Conservation (phyloP, 2,113 vertebrate genomes). For the Hyla sarda region DNA sequence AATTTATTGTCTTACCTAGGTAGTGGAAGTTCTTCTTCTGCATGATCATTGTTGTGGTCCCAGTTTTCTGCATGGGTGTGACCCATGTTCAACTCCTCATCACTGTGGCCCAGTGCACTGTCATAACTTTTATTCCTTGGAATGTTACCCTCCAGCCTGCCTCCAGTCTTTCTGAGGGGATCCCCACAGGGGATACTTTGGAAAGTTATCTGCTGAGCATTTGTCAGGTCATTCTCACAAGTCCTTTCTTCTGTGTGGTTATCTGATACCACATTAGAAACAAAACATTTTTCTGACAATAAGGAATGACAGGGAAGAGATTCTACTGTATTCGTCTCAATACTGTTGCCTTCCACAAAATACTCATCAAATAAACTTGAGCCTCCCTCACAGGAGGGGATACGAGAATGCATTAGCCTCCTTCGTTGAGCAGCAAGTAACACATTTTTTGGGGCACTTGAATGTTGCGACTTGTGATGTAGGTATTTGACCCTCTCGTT, state of each 20-base stretch:
- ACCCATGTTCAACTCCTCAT: conserved; percentile 74
- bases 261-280: background rate
- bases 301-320: background rate
- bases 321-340: conserved; percentile 22
- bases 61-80: conserved; percentile 36
- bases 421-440: conserved; percentile 57
- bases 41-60: conserved; percentile 52
- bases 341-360: conserved; percentile 52
- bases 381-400: conserved; percentile 12
- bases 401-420: conserved; percentile 24
- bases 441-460: conserved; percentile 6
- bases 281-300: background rate
- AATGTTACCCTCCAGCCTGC: conserved; percentile 74
- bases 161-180: conserved; percentile 61
- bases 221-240: conserved; percentile 46
- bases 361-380: conserved; percentile 53
- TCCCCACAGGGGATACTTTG: conserved; percentile 72
- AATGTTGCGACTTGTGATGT: background rate
- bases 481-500: conserved; percentile 65
- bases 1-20: conserved; percentile 77
- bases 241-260: conserved; percentile 38
- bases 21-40: conserved; percentile 80
- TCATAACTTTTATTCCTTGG: conserved; percentile 82
- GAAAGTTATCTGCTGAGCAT: conserved; percentile 50
- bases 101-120: conserved; percentile 84